Conservation (phyloP, 2,888 invertebrate species). For the Cecidostiba fungosa region DNA sequence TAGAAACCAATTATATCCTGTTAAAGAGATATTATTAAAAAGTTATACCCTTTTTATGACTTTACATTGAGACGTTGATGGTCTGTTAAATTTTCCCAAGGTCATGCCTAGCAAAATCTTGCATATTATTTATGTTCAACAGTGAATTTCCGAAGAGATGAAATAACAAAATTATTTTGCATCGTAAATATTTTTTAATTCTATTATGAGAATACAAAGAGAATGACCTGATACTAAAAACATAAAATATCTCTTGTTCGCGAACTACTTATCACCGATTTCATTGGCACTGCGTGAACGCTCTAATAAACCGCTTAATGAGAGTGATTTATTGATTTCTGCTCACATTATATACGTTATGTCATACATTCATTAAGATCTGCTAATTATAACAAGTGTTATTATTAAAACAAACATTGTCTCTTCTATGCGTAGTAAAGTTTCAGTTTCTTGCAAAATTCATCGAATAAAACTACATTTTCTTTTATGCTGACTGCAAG, state of each 20-base stretch:
- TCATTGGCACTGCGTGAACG: conserved; percentile 18
- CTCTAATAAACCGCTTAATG: conserved; percentile 24
- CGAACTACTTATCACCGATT: neutral
- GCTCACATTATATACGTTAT: neutral
- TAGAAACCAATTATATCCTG: neutral
- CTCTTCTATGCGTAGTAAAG: neutral
- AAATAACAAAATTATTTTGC: no score
- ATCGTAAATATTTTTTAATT: no score
- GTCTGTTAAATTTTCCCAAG: neutral
- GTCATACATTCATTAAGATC: conserved; percentile 13
- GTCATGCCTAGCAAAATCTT: neutral
- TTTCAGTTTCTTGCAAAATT: no score
- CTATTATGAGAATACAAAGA: no score
- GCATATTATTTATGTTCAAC: neutral
- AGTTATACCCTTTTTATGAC: conserved; percentile 9
- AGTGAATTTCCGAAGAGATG: no score
- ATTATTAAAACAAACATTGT: neutral
- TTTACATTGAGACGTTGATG: no score
- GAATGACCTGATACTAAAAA: no score
- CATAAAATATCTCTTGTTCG: no score
- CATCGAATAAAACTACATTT: no score
- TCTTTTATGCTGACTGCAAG: neutral
- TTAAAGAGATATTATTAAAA: neutral
- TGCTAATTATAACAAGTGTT: neutral
- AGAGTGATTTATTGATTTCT: neutral